Evolutionary conservation across 2,888 invertebrate species (phyloP).

Genomic region (Ariolimax columbianus): DNA sequence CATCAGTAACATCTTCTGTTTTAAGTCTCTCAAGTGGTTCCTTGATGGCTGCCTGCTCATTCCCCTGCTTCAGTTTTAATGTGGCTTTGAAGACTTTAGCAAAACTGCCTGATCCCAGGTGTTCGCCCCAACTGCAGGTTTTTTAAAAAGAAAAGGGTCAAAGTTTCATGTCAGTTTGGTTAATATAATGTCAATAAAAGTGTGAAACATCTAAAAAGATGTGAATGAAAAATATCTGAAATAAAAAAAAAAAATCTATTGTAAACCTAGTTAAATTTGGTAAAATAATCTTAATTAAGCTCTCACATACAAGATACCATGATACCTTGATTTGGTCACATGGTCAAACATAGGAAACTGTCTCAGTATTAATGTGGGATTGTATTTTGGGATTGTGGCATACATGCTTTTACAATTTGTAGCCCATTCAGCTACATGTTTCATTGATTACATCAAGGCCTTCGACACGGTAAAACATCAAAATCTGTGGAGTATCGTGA

Average conservation of each 20-base stretch:
- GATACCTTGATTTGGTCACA: too few relatives aligned
- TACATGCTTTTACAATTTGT: too few relatives aligned
- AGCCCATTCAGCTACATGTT: too few relatives aligned
- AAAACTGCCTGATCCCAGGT: constrained; percentile 69
- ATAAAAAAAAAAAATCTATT: background rate
- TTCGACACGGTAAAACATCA: too few relatives aligned
- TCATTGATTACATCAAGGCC: too few relatives aligned
- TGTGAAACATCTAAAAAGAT: too few relatives aligned
- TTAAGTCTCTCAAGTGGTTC: constrained; percentile 59
- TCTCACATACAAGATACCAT: too few relatives aligned
- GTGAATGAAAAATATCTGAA: background rate
- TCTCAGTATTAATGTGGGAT: too few relatives aligned
- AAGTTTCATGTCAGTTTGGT: background rate
- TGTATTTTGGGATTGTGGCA: too few relatives aligned
- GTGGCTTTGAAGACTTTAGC: constrained; percentile 66
- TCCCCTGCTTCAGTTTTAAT: constrained; percentile 1
- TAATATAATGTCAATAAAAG: background rate
- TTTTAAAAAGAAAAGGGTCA: background rate
- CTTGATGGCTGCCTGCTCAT: constrained; percentile 58
- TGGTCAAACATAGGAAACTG: too few relatives aligned
- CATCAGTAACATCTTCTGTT: constrained; percentile 61
- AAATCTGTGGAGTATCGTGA: too few relatives aligned
- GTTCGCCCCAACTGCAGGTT: constrained; percentile 49
- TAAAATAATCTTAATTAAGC: too few relatives aligned
- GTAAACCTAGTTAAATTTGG: background rate